Percentiles rank a stretch among this genome's conserved stretches.
These are phyloP conservation scores for Chaetodon auriga DNA, from an alignment of 2,113 vertebrate genomes.

Conservation along the genomic window DNA sequence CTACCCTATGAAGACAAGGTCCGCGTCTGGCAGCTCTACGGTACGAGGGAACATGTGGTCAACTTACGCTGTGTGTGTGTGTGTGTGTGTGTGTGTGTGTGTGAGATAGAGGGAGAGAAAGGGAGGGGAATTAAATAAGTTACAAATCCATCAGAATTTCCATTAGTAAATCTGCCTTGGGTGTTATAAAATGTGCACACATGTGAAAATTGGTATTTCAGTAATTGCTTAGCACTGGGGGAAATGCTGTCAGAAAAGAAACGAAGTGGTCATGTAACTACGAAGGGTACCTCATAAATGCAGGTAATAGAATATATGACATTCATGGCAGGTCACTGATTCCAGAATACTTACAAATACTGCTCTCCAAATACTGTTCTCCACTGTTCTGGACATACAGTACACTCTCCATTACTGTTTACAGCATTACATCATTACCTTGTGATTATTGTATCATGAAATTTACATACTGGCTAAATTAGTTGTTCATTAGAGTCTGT, in stretches of 20 bases:
- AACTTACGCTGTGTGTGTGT: not conserved
- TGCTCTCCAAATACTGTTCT: not conserved
- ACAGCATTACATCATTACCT: not conserved
- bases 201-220: not conserved
- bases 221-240: not conserved
- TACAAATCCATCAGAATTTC: constrained; percentile 19
- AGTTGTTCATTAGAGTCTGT: not conserved
- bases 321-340: not conserved
- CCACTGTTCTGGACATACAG: not conserved
- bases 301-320: not conserved
- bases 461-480: not conserved
- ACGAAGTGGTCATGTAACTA: not conserved
- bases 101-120: not conserved
- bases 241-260: not conserved
- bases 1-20: constrained; percentile 95
- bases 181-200: not conserved
- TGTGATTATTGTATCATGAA: too few species aligned
- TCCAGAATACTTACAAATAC: not conserved
- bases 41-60: constrained; percentile 76
- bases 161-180: not conserved
- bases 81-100: too few species aligned
- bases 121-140: not conserved
- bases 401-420: not conserved
- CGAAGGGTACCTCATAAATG: not conserved
- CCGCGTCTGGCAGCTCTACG: constrained; percentile 95